Evolutionary conservation across 1,140 invertebrate genomes (phyloP), one percentile per base, ranked within the genome.

Genomic region (Samia ricini): DNA sequence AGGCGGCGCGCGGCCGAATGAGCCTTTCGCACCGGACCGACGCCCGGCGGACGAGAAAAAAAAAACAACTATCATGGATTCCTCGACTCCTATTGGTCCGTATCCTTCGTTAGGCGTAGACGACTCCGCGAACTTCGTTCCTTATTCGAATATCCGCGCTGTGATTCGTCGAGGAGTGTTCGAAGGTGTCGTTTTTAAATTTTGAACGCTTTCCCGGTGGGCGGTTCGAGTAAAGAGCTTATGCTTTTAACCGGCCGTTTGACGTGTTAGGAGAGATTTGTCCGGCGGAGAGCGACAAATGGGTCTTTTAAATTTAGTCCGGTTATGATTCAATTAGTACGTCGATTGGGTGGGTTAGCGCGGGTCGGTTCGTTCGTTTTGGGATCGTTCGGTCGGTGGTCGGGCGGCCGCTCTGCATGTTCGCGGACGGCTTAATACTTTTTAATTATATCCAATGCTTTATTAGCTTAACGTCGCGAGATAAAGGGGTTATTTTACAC

Each of bases 1-100:
- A 65, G 74, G 79, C 77, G 85, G 85, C 87, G 87, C 87, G 83
- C 84, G 81, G 76, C 83, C 83, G 84, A 89, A 86, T 87, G 86
- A 85, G 67, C 73, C 54, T 66, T 64, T 65, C 48, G 50, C 63
- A 18, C 56, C 56, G 58, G 63, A 64, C 24, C 33, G 57, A 63
- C 75, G 71, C 80, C 73, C 68, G 72, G 77, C 72, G 66, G 72
- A 29, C 51, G 63, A 51, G 65, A 60, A 76, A 78, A 83, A 81
- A 19, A 81, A 80, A 80, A 75, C 61, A 68, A 78, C 76, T 63
- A 83, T 78, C 71, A 83, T 83, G 83, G 81, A 81, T 63, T 69
- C 71, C 74, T 57, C 66, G 6, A 12, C 60, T 42, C 61, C 68
- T 42, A 89, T 89, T 89, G 86, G 86, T 59, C 54, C 59, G 12